Conservation (phyloP, 2,888 invertebrate species). For the Philaethria dido region DNA sequence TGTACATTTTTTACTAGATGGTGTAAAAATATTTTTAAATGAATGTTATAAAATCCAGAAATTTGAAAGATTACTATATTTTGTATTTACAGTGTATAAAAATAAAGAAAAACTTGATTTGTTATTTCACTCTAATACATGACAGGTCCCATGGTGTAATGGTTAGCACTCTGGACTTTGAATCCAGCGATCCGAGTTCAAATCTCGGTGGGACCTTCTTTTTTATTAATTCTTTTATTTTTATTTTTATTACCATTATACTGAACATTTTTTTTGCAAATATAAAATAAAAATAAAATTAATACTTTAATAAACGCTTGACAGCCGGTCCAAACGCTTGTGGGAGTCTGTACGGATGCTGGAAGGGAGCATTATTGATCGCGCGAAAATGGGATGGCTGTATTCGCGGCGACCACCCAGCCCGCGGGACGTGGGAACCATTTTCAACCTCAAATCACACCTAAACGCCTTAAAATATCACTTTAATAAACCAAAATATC, state of each 20-base stretch:
- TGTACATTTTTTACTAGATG: background rate
- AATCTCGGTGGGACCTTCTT: conserved; percentile 88
- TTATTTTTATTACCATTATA: conserved; percentile 29
- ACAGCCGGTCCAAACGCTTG: conserved; percentile 50
- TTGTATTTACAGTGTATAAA: background rate
- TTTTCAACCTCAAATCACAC: conserved; percentile 73
- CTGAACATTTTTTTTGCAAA: background rate
- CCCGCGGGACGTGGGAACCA: conserved; percentile 75
- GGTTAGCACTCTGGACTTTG: conserved; percentile 86
- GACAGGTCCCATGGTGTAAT: conserved; percentile 84
- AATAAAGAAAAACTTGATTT: background rate
- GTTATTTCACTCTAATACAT: accelerated
- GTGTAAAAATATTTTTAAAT: background rate
- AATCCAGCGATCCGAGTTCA: conserved; percentile 94
- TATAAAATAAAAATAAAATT: background rate
- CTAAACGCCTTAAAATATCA: conserved; percentile 64
- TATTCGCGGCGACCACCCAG: conserved; percentile 79
- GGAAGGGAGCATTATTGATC: conserved; percentile 85
- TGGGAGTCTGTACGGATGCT: conserved; percentile 79
- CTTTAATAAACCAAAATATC: conserved; percentile 58
- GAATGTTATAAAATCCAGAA: background rate
- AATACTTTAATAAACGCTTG: background rate
- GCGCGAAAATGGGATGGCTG: conserved; percentile 81
- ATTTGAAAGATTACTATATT: background rate
- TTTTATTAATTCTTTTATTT: conserved; percentile 36